These are phyloP conservation scores for Tympanuchus pallidicinctus DNA, from an alignment of 2,113 vertebrate genomes.

Conservation along the genomic window DNA sequence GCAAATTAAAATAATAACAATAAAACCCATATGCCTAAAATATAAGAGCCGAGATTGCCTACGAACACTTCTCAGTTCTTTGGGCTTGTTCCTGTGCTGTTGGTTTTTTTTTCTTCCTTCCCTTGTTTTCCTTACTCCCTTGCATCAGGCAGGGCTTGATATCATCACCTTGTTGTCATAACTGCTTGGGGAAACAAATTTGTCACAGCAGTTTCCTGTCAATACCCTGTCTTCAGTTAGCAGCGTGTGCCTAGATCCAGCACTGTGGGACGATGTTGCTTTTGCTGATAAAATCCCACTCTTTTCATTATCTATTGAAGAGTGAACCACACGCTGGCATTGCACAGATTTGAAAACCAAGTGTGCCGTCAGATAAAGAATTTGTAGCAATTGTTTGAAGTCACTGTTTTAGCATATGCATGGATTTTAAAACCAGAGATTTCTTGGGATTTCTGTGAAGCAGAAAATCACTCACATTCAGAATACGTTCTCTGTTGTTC, in stretches of 20 bases:
- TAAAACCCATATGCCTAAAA: background rate
- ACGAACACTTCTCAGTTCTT: background rate
- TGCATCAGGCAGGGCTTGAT: conserved; percentile 48
- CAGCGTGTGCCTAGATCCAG: conserved; percentile 26
- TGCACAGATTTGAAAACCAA: conserved; percentile 45
- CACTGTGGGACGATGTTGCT: background rate
- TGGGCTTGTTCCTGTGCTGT: background rate
- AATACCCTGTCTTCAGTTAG: conserved; percentile 35
- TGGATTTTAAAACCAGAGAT: background rate
- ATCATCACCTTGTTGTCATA: conserved; percentile 64
- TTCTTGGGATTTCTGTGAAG: conserved; percentile 8
- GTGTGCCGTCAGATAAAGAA: conserved; percentile 10
- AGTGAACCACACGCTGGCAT: background rate
- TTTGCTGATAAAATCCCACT: conserved; percentile 37
- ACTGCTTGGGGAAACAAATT: conserved; percentile 64
- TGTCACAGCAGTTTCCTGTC: conserved; percentile 30
- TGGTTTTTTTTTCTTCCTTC: background rate
- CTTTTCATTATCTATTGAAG: conserved; percentile 31
- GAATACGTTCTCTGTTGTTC: background rate
- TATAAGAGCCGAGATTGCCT: background rate
- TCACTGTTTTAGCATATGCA: background rate
- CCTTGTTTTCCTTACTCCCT: conserved; percentile 22
- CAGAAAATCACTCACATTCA: background rate
- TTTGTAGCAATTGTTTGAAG: conserved; percentile 32
- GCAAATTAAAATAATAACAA: background rate